phyloP scores from a whole-genome alignment of 2,888 invertebrate species.

The Zelleria hepariella region DNA sequence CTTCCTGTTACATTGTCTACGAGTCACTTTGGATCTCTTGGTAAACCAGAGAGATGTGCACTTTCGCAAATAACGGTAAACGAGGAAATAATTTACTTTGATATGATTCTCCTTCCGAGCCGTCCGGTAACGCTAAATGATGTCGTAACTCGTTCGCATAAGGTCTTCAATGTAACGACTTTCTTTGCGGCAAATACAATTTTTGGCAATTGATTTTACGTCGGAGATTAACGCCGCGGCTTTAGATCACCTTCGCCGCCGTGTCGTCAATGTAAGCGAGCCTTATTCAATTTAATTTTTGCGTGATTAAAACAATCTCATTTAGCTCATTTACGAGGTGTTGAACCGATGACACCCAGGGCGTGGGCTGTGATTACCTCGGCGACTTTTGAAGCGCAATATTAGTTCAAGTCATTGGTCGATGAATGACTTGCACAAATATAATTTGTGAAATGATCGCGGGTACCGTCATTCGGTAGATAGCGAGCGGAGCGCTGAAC shows the following conservation, averaged over 20 bases:
- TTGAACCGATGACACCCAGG: constrained; percentile 19
- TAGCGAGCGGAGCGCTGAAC: constrained; percentile 5
- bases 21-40: constrained; percentile 26
- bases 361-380: background rate
- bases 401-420: background rate
- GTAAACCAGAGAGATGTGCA: constrained; percentile 38
- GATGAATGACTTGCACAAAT: constrained; percentile 2
- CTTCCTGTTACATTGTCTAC: constrained; percentile 29
- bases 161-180: constrained; percentile 28
- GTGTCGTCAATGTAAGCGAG: constrained; percentile 66
- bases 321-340: constrained; percentile 50
- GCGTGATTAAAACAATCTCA: constrained; percentile 66
- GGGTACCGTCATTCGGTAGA: background rate
- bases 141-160: constrained; percentile 32
- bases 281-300: constrained; percentile 67
- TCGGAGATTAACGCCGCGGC: constrained; percentile 59
- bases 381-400: background rate
- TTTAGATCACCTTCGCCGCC: constrained; percentile 35
- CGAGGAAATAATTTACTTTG: constrained; percentile 64
- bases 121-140: constrained; percentile 29
- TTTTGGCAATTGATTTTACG: constrained; percentile 67
- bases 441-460: background rate
- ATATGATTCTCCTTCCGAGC: constrained; percentile 51
- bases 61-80: constrained; percentile 50
- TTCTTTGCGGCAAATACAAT: constrained; percentile 40